These are phyloP conservation scores for Siderastrea radians DNA, from an alignment of 92 coral and sea anemone genomes.

Conservation along the genomic window DNA sequence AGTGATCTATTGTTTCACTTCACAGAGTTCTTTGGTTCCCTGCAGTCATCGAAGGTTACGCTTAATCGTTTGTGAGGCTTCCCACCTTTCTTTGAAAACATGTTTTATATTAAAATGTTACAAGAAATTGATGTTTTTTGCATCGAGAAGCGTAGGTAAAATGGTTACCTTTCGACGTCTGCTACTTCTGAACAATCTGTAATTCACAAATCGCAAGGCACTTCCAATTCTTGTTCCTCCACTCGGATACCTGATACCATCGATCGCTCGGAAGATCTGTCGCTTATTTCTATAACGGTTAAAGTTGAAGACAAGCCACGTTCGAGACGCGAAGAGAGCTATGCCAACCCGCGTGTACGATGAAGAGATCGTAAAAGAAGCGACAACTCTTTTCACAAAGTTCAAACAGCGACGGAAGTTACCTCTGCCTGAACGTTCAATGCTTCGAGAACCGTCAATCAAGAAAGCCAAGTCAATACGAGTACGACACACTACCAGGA, in stretches of 20 bases:
- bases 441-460: slow-evolving; percentile 81
- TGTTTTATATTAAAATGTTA: no score
- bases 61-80: no score
- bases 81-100: no score
- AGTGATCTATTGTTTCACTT: no score
- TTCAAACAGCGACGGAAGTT: slow-evolving; percentile 75
- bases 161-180: slow-evolving; percentile 47
- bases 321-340: slow-evolving; percentile 51
- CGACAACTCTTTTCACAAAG: slow-evolving; percentile 74
- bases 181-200: slow-evolving; percentile 58
- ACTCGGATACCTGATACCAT: slow-evolving; percentile 43
- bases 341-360: slow-evolving; percentile 65
- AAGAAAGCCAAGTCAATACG: slow-evolving; percentile 80
- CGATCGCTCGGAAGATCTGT: slow-evolving; percentile 59
- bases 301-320: slow-evolving; percentile 62
- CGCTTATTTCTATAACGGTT: slow-evolving; percentile 29
- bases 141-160: neutral
- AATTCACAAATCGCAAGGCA: slow-evolving; percentile 60
- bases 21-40: no score
- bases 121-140: neutral
- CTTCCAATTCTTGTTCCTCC: slow-evolving; percentile 64
- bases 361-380: slow-evolving; percentile 66
- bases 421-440: slow-evolving; percentile 62
- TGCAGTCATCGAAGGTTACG: no score
- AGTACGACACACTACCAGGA: slow-evolving; percentile 66